Conservation (phyloP, 2,888 invertebrate species). For the Drosophila fungiperda region DNA sequence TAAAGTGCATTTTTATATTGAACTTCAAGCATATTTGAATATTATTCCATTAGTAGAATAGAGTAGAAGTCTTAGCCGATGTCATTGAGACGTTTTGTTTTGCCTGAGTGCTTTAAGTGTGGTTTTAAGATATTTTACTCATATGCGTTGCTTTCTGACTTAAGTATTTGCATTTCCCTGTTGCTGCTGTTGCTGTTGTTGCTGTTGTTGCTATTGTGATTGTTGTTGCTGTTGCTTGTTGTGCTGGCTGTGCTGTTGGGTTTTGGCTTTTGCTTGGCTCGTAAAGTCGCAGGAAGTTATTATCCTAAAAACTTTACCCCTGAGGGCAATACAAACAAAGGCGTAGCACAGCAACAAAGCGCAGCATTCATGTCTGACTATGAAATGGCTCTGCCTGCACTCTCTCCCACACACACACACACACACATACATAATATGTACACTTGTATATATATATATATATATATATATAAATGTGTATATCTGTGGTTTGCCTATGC, state of each 20-base stretch:
- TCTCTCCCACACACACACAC: conserved; percentile 16
- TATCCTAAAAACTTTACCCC: conserved; percentile 82
- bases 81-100: conserved; percentile 40
- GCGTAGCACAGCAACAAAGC: conserved; percentile 75
- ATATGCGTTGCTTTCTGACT: conserved; percentile 61
- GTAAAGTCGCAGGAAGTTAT: conserved; percentile 82
- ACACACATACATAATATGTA: conserved; percentile 3
- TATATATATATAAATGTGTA: conserved; percentile 6
- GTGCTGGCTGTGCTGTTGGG: conserved; percentile 36
- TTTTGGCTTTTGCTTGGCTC: conserved; percentile 74
- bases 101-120: conserved; percentile 68
- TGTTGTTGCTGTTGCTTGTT: conserved; percentile 28
- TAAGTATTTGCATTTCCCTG: conserved; percentile 78
- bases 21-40: conserved; percentile 1
- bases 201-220: conserved; percentile 21
- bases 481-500: conserved; percentile 61
- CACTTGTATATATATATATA: not conserved
- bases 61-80: conserved; percentile 18
- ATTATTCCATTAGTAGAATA: not conserved
- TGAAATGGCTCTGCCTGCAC: conserved; percentile 65
- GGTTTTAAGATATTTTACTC: conserved; percentile 72
- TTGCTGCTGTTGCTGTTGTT: conserved; percentile 40
- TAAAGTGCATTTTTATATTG: not conserved
- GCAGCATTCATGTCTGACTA: conserved; percentile 77
- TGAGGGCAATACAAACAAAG: conserved; percentile 80